Evolutionary conservation across 2,797 vertebrate species (phyloP), one percentile per base, ranked within the genome.

Genomic region (Spea hammondii): DNA sequence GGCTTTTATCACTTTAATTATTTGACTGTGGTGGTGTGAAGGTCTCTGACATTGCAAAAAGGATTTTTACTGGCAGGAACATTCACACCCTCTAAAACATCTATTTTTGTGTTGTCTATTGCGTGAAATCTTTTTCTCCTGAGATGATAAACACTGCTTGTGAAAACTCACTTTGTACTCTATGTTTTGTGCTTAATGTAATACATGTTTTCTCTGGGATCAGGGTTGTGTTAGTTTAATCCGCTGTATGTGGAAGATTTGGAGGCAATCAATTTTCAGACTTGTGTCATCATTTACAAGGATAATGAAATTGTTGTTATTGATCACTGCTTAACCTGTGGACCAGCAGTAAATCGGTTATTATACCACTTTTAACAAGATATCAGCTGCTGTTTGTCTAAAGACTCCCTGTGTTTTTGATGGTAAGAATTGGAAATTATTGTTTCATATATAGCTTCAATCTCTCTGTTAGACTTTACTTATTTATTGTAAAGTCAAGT

Each of bases 1-100:
- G 85, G 95, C 96, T 98, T 98, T 98, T 98, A 96, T 95, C 97
- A 90, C 96, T 81, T 88, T 74, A 78, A 78, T 76, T 81, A 69
- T 89, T 87, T 85, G 93, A 94, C 94, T 96, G 95, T 96, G 96
- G 84, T 89, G 85, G 84, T 82, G 80, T 91, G 89, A 84, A 85
- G 85, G 84, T 1, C 85, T 90, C 93, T 90, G 89, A 94, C 90
- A 90, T 90, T 94, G 96, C 93, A 93, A 96, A 97, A 96, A 96
- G 95, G 92, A 86, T 93, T 92, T 88, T 80, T 87, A 88, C 87
- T 83, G 83, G 80, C 84, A 84, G 84, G 82, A 89, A 91, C 89
- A 89, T 91, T 93, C 89, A 90, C 91, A 88, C 89, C 86, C 85
- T 89, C 84, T 82, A 44, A 87, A 83, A 79, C 84, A 88, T 84